Evolutionary conservation across 2,797 vertebrate genomes (phyloP), one percentile per base, ranked within the genome.

Genomic region (Mico argentatus): DNA sequence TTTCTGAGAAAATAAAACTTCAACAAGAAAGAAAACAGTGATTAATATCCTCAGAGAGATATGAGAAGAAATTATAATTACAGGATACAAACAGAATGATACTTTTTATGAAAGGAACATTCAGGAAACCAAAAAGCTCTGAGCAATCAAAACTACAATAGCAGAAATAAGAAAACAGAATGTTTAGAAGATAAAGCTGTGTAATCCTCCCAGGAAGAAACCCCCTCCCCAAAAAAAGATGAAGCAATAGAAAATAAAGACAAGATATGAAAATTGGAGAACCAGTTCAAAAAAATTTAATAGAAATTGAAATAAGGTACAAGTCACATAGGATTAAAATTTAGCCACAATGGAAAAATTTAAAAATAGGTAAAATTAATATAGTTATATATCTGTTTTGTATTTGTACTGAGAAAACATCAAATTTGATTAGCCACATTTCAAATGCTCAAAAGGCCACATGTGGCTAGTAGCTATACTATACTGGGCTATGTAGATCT

Each of bases 41-140:
- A 88, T 59, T 92, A 81, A 67, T 88, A 88, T 39, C 30, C 55
- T 88, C 46, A 75, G 39, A 59, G 50, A 57, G 46, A 87, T 41
- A 94, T 76, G 19, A 90, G 26, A 82, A 90, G 46, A 90, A 95
- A 94, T 88, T 94, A 57, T 2, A 91, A 48, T 83, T 41, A 89
- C 19, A 96, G 44, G 59, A 86, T 19, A 72, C 46, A 44, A 93
- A 73, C 20, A 90, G 41, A 94, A 83, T 90, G 15, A 30, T 94
- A 73, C 33, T 59, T 91, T 84, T 39, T 88, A 95, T 82, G 86
- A 91, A 80, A 88, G 41, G 52, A 92, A 82, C 33, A 83, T 79
- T 92, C 39, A n/a, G 0, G 1, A 30, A 94, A 57, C 59, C 50
- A 73, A 59, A 83, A 72, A 72, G 39, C 8, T 79, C 48, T 73